These are phyloP conservation scores for Apamea sordens DNA, from an alignment of 2,888 invertebrate genomes.

Conservation along the genomic window DNA sequence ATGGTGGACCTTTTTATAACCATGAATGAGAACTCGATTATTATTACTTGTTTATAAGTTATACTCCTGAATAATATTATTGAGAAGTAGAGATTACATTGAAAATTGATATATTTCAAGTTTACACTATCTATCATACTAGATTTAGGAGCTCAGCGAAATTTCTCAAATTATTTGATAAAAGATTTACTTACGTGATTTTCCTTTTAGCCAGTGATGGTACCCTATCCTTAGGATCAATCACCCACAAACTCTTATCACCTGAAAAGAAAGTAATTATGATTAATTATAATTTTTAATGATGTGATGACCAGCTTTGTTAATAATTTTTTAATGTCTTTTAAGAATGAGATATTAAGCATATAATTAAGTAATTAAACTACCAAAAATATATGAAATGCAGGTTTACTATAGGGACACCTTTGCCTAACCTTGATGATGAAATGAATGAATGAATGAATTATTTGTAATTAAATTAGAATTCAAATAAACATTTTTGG, in stretches of 20 bases:
- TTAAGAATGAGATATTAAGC: background rate
- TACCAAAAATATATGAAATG: background rate
- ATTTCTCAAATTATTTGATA: no score
- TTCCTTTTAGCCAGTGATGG: conserved; percentile 78
- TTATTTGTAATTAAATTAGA: no score
- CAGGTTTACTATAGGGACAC: background rate
- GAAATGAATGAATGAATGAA: no score
- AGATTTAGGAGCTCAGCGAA: background rate
- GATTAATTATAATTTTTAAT: conserved; percentile 14
- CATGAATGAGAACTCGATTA: background rate
- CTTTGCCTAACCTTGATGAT: no score
- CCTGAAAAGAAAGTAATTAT: conserved; percentile 80
- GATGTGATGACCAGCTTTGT: background rate
- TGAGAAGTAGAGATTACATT: background rate
- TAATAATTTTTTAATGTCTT: background rate
- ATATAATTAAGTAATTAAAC: background rate
- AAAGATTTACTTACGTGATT: conserved; percentile 78
- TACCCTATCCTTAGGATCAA: conserved; percentile 87
- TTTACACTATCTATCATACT: background rate
- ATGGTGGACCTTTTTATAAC: background rate
- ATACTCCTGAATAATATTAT: background rate
- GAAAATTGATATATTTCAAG: background rate
- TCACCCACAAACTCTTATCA: conserved; percentile 90
- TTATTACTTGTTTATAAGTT: background rate
- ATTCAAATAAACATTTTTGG: background rate